Evolutionary conservation across 2,888 invertebrate genomes (phyloP).

Genomic region (Ashinkailepas kermadecensis): DNA sequence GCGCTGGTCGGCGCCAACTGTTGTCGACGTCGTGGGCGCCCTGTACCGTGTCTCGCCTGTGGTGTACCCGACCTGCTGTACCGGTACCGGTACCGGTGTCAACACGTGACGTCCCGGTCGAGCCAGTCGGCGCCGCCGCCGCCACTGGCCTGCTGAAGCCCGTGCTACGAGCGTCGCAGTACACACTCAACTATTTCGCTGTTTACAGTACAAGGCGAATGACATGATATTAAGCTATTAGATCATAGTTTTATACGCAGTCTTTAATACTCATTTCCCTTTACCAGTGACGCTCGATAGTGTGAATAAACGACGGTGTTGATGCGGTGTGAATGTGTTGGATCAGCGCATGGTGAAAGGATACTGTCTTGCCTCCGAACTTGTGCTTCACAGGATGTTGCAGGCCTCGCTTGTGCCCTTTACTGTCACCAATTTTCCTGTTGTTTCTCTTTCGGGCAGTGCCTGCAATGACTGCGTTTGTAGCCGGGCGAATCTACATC

Average conservation of each 20-base stretch:
- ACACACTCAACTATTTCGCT: neutral
- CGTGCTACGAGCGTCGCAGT: neutral
- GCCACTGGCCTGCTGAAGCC: neutral
- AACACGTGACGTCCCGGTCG: no score
- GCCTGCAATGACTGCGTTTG: no score
- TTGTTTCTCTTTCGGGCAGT: neutral
- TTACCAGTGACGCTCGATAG: neutral
- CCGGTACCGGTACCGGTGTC: no score
- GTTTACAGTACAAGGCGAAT: neutral
- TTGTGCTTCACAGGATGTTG: neutral
- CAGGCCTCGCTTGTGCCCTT: neutral
- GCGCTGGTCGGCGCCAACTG: no score
- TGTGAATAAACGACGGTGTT: constrained; percentile 2
- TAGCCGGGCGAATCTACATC: no score
- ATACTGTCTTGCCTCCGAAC: neutral
- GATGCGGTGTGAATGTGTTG: neutral
- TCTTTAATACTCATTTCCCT: constrained; percentile 21
- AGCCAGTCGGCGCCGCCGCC: neutral
- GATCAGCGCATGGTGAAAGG: neutral
- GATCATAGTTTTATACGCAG: constrained; percentile 11
- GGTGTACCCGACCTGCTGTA: no score
- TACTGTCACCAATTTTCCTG: neutral
- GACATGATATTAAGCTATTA: neutral
- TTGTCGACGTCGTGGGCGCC: no score
- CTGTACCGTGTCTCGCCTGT: no score